Evolutionary conservation across 2,888 invertebrate species (phyloP).

Genomic region (Elaeidobius kamerunicus): DNA sequence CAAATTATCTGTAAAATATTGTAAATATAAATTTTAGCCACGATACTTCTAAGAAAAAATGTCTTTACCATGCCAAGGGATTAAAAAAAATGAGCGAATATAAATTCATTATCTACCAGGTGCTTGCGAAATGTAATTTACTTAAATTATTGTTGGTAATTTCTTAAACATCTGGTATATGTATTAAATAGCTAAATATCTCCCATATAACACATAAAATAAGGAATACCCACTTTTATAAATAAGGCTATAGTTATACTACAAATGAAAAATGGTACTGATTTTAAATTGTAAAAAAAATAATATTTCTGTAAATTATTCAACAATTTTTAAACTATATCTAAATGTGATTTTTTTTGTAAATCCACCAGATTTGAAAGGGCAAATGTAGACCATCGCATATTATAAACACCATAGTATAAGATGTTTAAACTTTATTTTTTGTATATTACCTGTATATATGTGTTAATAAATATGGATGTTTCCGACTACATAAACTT

Average conservation of each 20-base stretch:
- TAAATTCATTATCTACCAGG: too few relatives aligned
- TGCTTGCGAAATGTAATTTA: too few relatives aligned
- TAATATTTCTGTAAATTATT: too few relatives aligned
- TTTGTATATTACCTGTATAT: slow-evolving; percentile 43
- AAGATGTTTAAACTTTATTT: slow-evolving; percentile 30
- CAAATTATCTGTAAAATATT: slow-evolving; percentile 30
- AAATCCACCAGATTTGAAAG: background rate
- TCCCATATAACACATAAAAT: background rate
- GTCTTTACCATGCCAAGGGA: too few relatives aligned
- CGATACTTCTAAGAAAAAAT: slow-evolving; percentile 13
- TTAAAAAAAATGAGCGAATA: too few relatives aligned
- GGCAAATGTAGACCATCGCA: background rate
- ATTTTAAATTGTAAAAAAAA: too few relatives aligned
- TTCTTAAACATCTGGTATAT: too few relatives aligned
- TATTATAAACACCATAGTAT: slow-evolving; percentile 9
- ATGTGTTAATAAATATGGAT: slow-evolving; percentile 40
- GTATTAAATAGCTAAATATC: slow-evolving; percentile 10
- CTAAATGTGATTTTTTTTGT: slow-evolving; percentile 24
- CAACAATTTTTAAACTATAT: slow-evolving; percentile 24
- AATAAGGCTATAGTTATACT: too few relatives aligned
- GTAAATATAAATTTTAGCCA: too few relatives aligned
- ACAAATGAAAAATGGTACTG: too few relatives aligned
- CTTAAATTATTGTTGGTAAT: too few relatives aligned
- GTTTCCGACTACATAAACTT: slow-evolving; percentile 36
- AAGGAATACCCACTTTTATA: background rate